phyloP scores from a whole-genome alignment of 1,140 invertebrate genomes.

The Philotrypesis tridentata region DNA sequence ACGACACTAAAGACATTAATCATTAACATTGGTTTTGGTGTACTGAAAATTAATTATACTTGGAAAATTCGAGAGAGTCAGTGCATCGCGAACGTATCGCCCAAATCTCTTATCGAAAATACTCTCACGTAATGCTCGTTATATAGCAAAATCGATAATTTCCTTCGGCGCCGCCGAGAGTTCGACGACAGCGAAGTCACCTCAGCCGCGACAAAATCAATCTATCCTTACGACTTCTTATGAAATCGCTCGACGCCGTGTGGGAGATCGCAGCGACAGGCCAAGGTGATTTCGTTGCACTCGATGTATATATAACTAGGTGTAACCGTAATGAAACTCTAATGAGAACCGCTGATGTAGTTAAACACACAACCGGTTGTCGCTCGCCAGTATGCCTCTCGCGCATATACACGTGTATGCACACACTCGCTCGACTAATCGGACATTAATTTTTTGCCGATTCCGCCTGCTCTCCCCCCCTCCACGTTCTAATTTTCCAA shows the following conservation, averaged over 20 bases:
- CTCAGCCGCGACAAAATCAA: background rate
- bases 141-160: no score
- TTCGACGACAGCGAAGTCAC: background rate
- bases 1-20: background rate
- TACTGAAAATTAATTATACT: background rate
- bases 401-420: background rate
- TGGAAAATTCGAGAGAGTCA: background rate
- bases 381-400: background rate
- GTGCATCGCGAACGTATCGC: no score
- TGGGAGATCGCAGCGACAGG: background rate
- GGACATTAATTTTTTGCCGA: slow-evolving; percentile 22
- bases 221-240: background rate
- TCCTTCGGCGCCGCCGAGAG: no score
- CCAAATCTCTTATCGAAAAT: no score
- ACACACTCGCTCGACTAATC: slow-evolving; percentile 17
- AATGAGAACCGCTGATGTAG: background rate
- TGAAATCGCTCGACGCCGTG: background rate
- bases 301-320: background rate
- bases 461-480: background rate
- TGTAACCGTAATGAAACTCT: background rate
- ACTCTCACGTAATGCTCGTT: no score
- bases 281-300: slow-evolving; percentile 19
- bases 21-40: background rate
- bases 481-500: background rate
- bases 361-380: background rate